Evolutionary conservation across 2,113 vertebrate genomes (phyloP).

Genomic region (Cinclus mexicanus): DNA sequence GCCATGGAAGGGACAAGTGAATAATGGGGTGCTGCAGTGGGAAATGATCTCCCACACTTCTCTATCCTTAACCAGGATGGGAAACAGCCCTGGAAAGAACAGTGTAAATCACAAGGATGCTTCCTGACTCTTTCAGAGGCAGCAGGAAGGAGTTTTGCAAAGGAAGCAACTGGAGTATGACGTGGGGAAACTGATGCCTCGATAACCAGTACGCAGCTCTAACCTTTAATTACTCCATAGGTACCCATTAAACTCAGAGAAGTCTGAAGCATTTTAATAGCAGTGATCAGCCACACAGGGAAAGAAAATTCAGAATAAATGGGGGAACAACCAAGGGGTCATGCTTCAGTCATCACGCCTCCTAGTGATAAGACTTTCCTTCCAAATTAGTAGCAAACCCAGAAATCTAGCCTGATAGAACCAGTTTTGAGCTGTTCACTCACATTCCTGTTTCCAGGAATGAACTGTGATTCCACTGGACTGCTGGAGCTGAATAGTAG

Average conservation of each 20-base stretch:
- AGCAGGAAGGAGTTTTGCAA: neutral
- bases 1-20: neutral
- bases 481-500: neutral
- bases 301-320: neutral
- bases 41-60: neutral
- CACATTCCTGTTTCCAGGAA: neutral
- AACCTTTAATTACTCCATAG: neutral
- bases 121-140: neutral
- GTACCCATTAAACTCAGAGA: neutral
- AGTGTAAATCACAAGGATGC: neutral
- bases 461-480: neutral
- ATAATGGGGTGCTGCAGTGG: neutral
- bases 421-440: neutral
- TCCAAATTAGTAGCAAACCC: neutral
- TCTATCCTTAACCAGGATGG: rapidly evolving
- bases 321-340: neutral
- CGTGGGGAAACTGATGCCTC: neutral
- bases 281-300: neutral
- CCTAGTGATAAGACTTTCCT: neutral
- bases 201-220: rapidly evolving
- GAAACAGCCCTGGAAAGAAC: neutral
- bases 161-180: neutral
- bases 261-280: neutral
- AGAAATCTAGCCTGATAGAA: neutral
- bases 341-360: neutral